Percentiles rank a stretch among this genome's conserved stretches.
Conservation (phyloP, 2,888 invertebrate species). For the Hoplodrina blanda region DNA sequence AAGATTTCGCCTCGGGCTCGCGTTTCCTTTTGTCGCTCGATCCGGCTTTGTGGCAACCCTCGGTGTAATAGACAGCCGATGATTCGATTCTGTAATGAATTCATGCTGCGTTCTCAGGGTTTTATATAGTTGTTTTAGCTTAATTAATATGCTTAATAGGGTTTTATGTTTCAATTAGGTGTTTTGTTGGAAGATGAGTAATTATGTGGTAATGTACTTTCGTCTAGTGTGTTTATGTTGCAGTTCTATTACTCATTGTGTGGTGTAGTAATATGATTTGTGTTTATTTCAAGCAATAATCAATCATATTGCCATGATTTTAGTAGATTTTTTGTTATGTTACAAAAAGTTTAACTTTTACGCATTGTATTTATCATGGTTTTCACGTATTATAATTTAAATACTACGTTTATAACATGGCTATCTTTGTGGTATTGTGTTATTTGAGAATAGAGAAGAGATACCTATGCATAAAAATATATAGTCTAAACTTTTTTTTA, state of each 20-base stretch:
- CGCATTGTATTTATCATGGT: too few relatives aligned
- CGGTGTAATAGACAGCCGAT: slow-evolving; percentile 73
- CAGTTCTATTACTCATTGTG: background rate
- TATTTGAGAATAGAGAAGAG: too few relatives aligned
- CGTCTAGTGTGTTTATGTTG: background rate
- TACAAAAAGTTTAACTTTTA: too few relatives aligned
- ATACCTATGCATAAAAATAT: too few relatives aligned
- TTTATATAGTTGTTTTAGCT: slow-evolving; percentile 66
- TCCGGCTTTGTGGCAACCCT: slow-evolving; percentile 78
- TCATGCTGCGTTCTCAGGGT: slow-evolving; percentile 64
- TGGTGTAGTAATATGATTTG: background rate
- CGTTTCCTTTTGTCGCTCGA: slow-evolving; percentile 77
- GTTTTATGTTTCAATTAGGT: slow-evolving; percentile 62
- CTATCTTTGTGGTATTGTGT: too few relatives aligned
- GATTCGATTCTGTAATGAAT: slow-evolving; percentile 74
- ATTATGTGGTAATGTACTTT: slow-evolving; percentile 12
- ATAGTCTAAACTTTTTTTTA: too few relatives aligned
- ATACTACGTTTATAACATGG: too few relatives aligned
- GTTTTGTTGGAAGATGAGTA: slow-evolving; percentile 40
- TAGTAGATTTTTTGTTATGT: too few relatives aligned
- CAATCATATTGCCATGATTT: too few relatives aligned
- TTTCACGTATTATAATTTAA: too few relatives aligned
- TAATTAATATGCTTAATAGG: slow-evolving; percentile 67
- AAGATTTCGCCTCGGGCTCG: slow-evolving; percentile 78
- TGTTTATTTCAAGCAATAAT: too few relatives aligned